Percentiles rank a stretch among this genome's conserved stretches.
These are phyloP conservation scores for Tragelaphus imberbis DNA, from an alignment of 2,113 vertebrate genomes.

Conservation along the genomic window DNA sequence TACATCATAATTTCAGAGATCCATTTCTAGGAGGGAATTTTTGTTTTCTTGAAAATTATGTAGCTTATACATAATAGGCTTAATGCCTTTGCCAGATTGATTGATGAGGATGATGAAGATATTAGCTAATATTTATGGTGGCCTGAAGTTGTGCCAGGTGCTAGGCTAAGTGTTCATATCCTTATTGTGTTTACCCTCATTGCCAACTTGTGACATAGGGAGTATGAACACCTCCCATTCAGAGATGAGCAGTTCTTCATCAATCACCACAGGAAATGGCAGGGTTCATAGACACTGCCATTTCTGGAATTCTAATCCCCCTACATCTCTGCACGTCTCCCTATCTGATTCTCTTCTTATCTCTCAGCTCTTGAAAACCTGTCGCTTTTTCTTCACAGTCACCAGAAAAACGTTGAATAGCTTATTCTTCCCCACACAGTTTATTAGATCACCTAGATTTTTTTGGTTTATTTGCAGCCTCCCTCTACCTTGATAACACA, in stretches of 20 bases:
- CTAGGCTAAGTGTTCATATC: neutral
- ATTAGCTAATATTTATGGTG: neutral
- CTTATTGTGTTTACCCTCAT: neutral
- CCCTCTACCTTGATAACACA: neutral
- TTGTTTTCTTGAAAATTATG: slow-evolving; percentile 27
- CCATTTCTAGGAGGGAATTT: neutral
- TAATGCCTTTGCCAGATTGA: neutral
- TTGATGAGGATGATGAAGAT: neutral
- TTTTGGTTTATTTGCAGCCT: neutral
- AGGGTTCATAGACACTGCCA: rapidly evolving
- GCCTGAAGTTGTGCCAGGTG: neutral
- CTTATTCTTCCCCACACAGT: neutral
- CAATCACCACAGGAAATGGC: neutral
- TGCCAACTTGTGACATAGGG: neutral
- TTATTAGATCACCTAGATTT: neutral
- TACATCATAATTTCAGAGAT: slow-evolving; percentile 40
- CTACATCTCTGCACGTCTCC: too few relatives aligned
- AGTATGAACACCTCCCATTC: neutral
- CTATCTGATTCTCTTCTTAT: neutral
- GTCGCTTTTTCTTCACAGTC: neutral
- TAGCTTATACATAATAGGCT: neutral
- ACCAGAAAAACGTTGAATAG: neutral
- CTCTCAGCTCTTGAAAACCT: neutral
- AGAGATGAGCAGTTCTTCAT: neutral
- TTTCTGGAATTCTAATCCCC: neutral